Evolutionary conservation across 2,113 vertebrate genomes (phyloP).

Genomic region (Telmatochromis bifrenatus): DNA sequence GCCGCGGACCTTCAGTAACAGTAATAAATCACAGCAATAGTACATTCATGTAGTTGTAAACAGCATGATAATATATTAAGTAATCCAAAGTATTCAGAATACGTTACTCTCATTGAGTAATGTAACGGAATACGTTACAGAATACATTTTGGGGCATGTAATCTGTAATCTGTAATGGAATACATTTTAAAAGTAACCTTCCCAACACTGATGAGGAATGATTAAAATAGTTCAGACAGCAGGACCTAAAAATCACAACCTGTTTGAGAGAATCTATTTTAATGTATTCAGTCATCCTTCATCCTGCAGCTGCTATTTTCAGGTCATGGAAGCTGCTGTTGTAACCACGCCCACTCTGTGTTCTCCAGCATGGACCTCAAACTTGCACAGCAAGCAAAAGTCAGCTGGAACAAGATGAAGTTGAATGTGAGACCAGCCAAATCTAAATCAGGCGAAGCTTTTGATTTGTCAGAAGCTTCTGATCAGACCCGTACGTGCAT

Average conservation of each 20-base stretch:
- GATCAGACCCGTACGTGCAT: background rate
- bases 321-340: rapidly evolving
- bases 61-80: too few relatives aligned
- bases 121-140: too few relatives aligned
- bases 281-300: background rate
- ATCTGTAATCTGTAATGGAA: too few relatives aligned
- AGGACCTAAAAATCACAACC: background rate
- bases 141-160: too few relatives aligned
- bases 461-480: background rate
- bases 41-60: too few relatives aligned
- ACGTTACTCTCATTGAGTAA: too few relatives aligned
- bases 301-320: background rate
- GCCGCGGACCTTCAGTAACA: too few relatives aligned
- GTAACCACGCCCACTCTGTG: background rate
- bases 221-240: background rate
- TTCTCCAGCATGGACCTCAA: background rate
- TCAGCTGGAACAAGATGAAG: background rate
- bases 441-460: background rate
- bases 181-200: too few relatives aligned
- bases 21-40: too few relatives aligned
- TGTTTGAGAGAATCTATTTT: background rate
- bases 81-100: too few relatives aligned
- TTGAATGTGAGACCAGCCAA: background rate
- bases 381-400: background rate
- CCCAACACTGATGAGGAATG: too few relatives aligned